phyloP scores from a whole-genome alignment of 2,888 invertebrate genomes.

The Heliconius charithonia region DNA sequence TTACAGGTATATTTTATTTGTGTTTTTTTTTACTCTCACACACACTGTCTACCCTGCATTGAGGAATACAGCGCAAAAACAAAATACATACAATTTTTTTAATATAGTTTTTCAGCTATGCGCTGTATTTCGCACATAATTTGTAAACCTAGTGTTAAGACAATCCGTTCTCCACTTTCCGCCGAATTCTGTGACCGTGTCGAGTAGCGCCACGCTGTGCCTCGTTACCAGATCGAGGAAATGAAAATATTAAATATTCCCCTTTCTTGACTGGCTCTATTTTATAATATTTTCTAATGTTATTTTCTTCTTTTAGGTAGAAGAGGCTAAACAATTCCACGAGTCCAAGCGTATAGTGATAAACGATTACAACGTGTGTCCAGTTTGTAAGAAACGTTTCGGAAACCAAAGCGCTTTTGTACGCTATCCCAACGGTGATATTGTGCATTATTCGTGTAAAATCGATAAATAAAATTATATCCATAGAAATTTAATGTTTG shows the following conservation, averaged over 20 bases:
- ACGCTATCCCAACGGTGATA: conserved; percentile 94
- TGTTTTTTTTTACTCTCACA: too few species aligned
- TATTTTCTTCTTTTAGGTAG: conserved; percentile 79
- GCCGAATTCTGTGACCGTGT: not conserved
- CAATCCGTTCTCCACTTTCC: not conserved
- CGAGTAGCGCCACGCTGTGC: too few species aligned
- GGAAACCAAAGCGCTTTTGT: conserved; percentile 97
- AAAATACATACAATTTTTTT: too few species aligned
- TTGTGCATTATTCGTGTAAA: conserved; percentile 95
- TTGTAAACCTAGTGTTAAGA: not conserved
- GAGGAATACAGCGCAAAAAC: too few species aligned
- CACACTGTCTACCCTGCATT: too few species aligned
- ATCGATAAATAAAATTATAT: conserved; percentile 50
- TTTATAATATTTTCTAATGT: not conserved
- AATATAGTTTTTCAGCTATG: too few species aligned
- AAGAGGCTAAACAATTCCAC: conserved; percentile 90
- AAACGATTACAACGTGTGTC: conserved; percentile 94
- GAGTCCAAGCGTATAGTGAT: conserved; percentile 93
- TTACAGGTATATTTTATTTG: conserved; percentile 83
- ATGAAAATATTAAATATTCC: not conserved
- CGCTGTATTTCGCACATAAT: too few species aligned
- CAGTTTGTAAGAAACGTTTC: conserved; percentile 96
- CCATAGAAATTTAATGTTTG: not conserved
- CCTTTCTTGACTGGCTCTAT: not conserved
- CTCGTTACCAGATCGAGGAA: not conserved